phyloP scores from a whole-genome alignment of 2,113 vertebrate genomes.

The Ctenodactylus gundi region DNA sequence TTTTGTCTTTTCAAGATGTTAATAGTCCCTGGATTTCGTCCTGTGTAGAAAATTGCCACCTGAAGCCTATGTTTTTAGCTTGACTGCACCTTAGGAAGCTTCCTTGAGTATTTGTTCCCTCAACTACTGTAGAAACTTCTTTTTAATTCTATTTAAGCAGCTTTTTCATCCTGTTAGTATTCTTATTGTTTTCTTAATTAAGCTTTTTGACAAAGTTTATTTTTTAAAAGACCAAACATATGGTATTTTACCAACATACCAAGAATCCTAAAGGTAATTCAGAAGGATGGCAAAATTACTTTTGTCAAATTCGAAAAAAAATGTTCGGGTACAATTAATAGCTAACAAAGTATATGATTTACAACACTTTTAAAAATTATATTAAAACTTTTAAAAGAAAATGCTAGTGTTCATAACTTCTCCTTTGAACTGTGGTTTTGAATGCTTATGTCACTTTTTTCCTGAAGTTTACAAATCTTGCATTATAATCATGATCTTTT shows the following conservation, averaged over 20 bases:
- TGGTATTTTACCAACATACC: neutral
- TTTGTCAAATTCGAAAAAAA: conserved; percentile 26
- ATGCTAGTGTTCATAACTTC: neutral
- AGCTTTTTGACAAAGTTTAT: neutral
- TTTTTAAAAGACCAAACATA: neutral
- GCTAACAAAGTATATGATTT: neutral
- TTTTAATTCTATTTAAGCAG: neutral
- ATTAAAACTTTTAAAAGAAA: neutral
- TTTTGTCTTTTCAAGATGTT: neutral
- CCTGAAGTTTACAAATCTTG: neutral
- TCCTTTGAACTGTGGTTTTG: neutral
- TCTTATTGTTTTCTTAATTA: conserved; percentile 7
- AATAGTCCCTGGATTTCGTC: neutral
- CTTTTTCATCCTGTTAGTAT: neutral
- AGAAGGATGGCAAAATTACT: neutral
- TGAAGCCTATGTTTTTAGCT: neutral
- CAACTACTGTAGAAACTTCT: neutral
- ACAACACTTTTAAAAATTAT: neutral
- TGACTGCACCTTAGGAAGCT: neutral
- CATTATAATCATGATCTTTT: neutral
- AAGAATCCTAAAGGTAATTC: neutral
- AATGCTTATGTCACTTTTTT: neutral
- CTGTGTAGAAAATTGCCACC: neutral
- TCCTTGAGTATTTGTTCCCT: neutral
- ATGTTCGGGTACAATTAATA: too few species aligned